Base-by-base conservation (phyloP, 2,888 invertebrate genomes). In the Xanthorhoe designata region DNA sequence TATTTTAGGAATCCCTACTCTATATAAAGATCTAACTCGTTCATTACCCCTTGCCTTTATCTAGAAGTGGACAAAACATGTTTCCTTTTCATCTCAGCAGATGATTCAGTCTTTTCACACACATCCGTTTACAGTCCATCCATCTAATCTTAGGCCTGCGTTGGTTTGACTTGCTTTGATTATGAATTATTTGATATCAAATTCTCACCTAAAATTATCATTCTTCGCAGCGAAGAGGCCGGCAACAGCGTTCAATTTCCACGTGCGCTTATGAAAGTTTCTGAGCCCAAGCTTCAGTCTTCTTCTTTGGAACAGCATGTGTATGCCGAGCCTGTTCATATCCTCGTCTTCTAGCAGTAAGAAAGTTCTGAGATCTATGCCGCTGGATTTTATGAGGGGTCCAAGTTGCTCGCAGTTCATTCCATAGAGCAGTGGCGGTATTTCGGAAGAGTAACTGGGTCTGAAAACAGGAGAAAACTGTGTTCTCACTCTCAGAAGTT, bases 221-320 rank as follows among this genome's bases (percentile, higher is more conserved):
- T 83, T 77, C 74, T 88, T 90, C 74, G 81, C 67, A 71, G 92
- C 83, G 82, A 91, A 78, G 78, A 94, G 71, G 9, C 92, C 94
- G 0, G 89, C 84, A 0, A 94, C 92, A 6, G 92, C 82, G 64
- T 87, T 86, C 1, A 92, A 71, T 76, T 91, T 94, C 94, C 95
- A 96, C 1, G 91, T 88, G 72, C 92, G 90, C 66, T 84, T 89
- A 75, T 96, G 96, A 78, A 96, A 96, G 70, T 90, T 92, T 58
- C 93, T 87, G 54, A 96, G 77, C 0, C 94, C 94, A 42, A 84
- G 78, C 60, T 90, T 80, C 68, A 96, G 90, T 77, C 94, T 90
- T 69, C 94, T 92, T 69, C 95, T 89, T 76, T 96, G 95, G 72
- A 92, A 94, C 0, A 94, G 94, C 85, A 96, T 90, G 3, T 91